Evolutionary conservation across 2,113 vertebrate species (phyloP).

Genomic region (Lathamus discolor): DNA sequence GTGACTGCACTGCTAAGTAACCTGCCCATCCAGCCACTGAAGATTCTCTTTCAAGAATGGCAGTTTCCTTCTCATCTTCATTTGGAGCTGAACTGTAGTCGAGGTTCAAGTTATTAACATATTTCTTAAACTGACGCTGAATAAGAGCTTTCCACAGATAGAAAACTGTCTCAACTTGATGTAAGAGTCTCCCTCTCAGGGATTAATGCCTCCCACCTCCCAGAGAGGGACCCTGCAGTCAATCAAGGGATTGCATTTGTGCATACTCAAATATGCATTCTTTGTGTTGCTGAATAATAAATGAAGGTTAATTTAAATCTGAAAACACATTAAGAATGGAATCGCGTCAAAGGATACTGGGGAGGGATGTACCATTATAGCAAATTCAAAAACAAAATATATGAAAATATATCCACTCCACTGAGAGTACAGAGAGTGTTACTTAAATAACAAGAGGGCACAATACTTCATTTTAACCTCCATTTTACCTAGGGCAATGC

Average conservation of each 20-base stretch:
- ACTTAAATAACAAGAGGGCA: not conserved
- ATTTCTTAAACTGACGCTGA: not conserved
- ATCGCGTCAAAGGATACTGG: not conserved
- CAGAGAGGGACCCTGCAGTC: not conserved
- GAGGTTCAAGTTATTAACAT: not conserved
- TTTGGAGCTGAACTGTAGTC: not conserved
- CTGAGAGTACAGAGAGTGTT: not conserved
- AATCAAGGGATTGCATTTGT: not conserved
- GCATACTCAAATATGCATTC: not conserved
- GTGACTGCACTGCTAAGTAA: not conserved
- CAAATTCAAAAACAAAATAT: slow-evolving; percentile 16
- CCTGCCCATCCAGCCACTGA: not conserved
- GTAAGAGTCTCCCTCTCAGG: not conserved
- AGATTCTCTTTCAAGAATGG: not conserved
- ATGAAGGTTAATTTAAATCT: slow-evolving; percentile 22
- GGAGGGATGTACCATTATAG: not conserved
- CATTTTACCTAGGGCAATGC: not conserved
- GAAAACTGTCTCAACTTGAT: not conserved
- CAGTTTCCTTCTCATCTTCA: not conserved
- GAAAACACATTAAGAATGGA: not conserved
- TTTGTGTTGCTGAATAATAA: not conserved
- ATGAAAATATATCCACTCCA: not conserved
- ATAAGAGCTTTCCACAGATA: not conserved
- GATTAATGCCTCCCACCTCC: not conserved
- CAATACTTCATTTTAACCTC: not conserved